Evolutionary conservation across 2,888 invertebrate species (phyloP), one percentile per base, ranked within the genome.

Genomic region (Drosophila sordidula): DNA sequence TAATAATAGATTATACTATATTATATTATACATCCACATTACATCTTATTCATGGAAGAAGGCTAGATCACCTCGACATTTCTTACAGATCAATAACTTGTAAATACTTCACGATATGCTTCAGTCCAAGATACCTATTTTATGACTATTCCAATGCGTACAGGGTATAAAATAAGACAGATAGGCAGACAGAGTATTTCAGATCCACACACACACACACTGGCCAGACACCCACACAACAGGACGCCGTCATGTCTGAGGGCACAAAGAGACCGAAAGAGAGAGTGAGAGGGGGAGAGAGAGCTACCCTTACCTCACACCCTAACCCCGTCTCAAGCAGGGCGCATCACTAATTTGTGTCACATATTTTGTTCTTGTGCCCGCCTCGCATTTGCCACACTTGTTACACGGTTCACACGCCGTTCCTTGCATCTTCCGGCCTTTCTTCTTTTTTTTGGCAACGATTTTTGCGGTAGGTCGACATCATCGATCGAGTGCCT

Each of bases 281-380:
- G n/a, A n/a, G n/a, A n/a, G n/a, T n/a, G n/a, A n/a, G 49, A 38
- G 12, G 5, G 12, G 1, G 42, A 42, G 42, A 49, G 49, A 22
- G 1, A 25, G 6, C 25, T 41, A 41, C 32, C 32, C 22, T 6
- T 25, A 44, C 3, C 50, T 14, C 44, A 55, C 38, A 55, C 18
- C 52, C 54, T 29, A 3, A 11, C 42, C 51, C 25, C 12, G 32
- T 25, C 34, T 47, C 45, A 49, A 36, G 49, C 75, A 61, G 78
- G 81, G 90, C 91, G 90, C 90, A 83, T 90, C 70, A 83, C 90
- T 80, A 90, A 90, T 91, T 89, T 75, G 74, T 90, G 90, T 90
- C 89, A 83, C 85, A 83, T 88, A 84, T 84, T 71, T 68, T 63
- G 58, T 25, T n/a, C n/a, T 55, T 51, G 50, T 70, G 49, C 34